Conservation (phyloP, 2,888 invertebrate species). For the Ichneumon xanthorius region DNA sequence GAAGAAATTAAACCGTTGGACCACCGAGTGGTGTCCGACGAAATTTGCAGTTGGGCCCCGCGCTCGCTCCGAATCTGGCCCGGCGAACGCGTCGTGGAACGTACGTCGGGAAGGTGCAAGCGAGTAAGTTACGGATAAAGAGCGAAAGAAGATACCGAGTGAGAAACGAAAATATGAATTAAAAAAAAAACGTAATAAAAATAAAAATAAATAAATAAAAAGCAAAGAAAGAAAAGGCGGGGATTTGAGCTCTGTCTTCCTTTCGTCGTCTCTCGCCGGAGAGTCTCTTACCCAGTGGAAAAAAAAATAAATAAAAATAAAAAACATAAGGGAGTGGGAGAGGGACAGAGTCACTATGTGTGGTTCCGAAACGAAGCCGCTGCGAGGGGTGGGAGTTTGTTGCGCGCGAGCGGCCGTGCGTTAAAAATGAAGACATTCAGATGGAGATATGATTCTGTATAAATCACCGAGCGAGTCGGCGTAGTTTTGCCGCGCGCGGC, state of each 20-base stretch:
- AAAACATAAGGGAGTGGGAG: slow-evolving; percentile 21
- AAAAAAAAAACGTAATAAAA: slow-evolving; percentile 13
- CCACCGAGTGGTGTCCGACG: slow-evolving; percentile 47
- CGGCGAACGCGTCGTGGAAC: slow-evolving; percentile 39
- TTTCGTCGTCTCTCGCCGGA: slow-evolving; percentile 43
- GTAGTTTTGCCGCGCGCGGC: slow-evolving; percentile 56
- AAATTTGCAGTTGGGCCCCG: slow-evolving; percentile 53
- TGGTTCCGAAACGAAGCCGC: slow-evolving; percentile 65
- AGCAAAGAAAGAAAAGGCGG: slow-evolving; percentile 23
- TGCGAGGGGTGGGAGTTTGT: slow-evolving; percentile 15
- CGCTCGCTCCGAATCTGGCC: slow-evolving; percentile 8
- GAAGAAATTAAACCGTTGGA: slow-evolving; percentile 62
- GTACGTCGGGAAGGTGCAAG: slow-evolving; percentile 39
- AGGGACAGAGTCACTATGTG: slow-evolving; percentile 40
- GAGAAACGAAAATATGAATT: slow-evolving; percentile 4
- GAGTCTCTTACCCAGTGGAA: slow-evolving; percentile 32
- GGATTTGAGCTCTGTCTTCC: slow-evolving; percentile 28
- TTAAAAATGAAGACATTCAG: slow-evolving; percentile 84
- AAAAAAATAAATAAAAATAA: slow-evolving; percentile 14
- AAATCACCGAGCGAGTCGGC: slow-evolving; percentile 78
- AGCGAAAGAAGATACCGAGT: slow-evolving; percentile 24
- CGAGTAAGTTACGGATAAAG: slow-evolving; percentile 20
- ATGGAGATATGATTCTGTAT: slow-evolving; percentile 84
- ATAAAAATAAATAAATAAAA: slow-evolving; percentile 49
- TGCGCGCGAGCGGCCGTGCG: slow-evolving; percentile 75